phyloP scores from a whole-genome alignment of 2,113 vertebrate species.

The Puntigrus tetrazona region DNA sequence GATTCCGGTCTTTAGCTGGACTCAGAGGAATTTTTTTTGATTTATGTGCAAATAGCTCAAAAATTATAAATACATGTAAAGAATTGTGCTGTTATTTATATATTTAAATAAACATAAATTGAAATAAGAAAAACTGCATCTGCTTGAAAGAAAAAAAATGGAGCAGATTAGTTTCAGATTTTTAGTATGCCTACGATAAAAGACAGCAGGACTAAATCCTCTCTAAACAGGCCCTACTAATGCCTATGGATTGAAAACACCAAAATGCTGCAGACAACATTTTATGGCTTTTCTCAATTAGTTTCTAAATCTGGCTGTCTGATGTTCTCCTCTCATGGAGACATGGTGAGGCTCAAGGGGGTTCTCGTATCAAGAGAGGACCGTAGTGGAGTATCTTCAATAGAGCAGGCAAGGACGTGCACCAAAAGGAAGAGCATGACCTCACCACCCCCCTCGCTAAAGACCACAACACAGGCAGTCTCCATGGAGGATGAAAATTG shows the following conservation, averaged over 20 bases:
- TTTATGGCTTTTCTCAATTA: neutral
- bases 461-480: neutral
- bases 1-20: neutral
- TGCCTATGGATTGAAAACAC: neutral
- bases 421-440: neutral
- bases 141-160: neutral
- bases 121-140: neutral
- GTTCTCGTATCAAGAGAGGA: constrained; percentile 11
- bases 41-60: neutral
- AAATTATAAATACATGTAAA: neutral
- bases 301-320: constrained; percentile 40
- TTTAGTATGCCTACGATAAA: neutral
- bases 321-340: constrained; percentile 51
- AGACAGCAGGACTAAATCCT: neutral
- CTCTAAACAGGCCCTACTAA: neutral
- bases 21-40: neutral
- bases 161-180: neutral
- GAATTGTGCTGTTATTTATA: neutral
- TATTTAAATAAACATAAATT: neutral
- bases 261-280: neutral
- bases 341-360: constrained; percentile 43
- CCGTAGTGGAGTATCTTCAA: constrained; percentile 68
- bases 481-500: constrained; percentile 20
- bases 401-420: constrained; percentile 53
- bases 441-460: constrained; percentile 18